These are phyloP conservation scores for Nyctibius bracteatus DNA, from an alignment of 2,113 vertebrate species.

Conservation along the genomic window DNA sequence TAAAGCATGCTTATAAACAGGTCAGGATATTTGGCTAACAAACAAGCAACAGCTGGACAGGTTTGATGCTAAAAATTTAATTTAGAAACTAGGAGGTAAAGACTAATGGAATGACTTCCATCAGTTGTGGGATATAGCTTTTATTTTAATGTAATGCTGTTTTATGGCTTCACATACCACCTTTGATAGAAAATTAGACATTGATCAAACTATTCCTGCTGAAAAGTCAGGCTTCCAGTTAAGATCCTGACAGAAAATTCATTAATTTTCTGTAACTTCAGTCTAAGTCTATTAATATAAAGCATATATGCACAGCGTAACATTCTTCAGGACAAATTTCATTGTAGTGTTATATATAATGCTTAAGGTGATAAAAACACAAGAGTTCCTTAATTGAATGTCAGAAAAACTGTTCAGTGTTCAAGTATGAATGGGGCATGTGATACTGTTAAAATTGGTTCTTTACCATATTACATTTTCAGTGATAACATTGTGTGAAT, in stretches of 20 bases:
- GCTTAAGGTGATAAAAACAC: not conserved
- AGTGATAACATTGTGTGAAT: not conserved
- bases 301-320: not conserved
- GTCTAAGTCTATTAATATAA: not conserved
- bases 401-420: not conserved
- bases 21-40: not conserved
- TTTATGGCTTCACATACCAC: not conserved
- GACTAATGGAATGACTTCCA: not conserved
- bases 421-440: not conserved
- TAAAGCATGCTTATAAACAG: not conserved
- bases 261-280: not conserved
- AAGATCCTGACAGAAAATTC: not conserved
- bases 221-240: not conserved
- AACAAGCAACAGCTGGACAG: not conserved
- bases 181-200: not conserved
- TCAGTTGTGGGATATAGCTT: not conserved
- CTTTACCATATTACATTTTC: not conserved
- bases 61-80: not conserved
- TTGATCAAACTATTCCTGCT: not conserved
- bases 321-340: not conserved
- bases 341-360: not conserved
- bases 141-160: not conserved
- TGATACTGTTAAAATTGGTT: not conserved
- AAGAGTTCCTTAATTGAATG: not conserved
- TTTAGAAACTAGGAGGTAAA: not conserved